A percentile compares a stretch with the other conserved stretches of the same genome.
Conservation (phyloP, 2,797 vertebrate genomes). For the Smutsia gigantea region DNA sequence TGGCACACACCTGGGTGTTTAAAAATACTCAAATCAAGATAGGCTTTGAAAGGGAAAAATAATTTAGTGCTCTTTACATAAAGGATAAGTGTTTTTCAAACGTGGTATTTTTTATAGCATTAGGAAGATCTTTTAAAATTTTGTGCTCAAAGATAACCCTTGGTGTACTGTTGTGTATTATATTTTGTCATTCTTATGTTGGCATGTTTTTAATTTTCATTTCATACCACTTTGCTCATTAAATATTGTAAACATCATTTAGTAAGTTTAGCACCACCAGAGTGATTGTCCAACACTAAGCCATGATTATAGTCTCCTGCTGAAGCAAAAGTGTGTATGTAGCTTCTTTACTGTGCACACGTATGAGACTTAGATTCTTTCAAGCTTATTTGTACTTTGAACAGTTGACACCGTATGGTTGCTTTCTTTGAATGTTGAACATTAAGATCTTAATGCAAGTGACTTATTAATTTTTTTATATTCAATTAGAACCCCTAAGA, state of each 20-base stretch:
- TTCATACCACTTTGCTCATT: slow-evolving; percentile 81
- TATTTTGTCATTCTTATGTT: slow-evolving; percentile 75
- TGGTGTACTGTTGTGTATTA: slow-evolving; percentile 69
- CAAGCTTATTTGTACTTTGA: slow-evolving; percentile 65
- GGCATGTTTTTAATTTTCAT: slow-evolving; percentile 81
- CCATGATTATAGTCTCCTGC: not conserved
- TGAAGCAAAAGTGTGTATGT: not conserved
- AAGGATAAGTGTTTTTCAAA: slow-evolving; percentile 41
- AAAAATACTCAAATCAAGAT: slow-evolving; percentile 41
- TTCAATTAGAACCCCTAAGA: slow-evolving; percentile 89
- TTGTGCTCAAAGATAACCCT: slow-evolving; percentile 58
- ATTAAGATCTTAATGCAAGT: slow-evolving; percentile 81
- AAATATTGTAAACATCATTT: slow-evolving; percentile 39
- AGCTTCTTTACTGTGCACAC: slow-evolving; percentile 3
- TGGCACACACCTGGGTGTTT: not conserved
- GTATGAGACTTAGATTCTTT: slow-evolving; percentile 47
- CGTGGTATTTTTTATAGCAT: not conserved
- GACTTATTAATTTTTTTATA: slow-evolving; percentile 87
- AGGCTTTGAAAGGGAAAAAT: slow-evolving; percentile 35
- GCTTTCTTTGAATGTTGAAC: slow-evolving; percentile 79
- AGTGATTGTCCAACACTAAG: slow-evolving; percentile 25
- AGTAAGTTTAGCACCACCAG: slow-evolving; percentile 38
- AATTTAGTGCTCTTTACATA: slow-evolving; percentile 14
- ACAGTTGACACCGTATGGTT: slow-evolving; percentile 56
- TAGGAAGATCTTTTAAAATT: slow-evolving; percentile 45